Base-by-base conservation (phyloP, 2,888 invertebrate genomes). In the Protophormia terraenovae region DNA sequence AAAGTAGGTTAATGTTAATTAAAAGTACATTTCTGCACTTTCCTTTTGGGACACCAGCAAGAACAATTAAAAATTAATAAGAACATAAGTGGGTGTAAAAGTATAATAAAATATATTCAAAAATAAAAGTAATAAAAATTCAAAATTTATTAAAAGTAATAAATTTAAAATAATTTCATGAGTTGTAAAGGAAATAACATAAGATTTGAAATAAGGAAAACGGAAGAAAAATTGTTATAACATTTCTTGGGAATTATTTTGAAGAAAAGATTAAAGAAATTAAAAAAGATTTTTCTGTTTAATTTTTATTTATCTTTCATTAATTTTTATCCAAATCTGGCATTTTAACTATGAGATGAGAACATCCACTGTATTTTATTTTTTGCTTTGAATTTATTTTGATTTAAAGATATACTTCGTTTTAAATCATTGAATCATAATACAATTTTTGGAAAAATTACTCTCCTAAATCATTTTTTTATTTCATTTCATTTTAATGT, bases 1-100 rank as follows among this genome's bases (percentile, higher is more conserved):
- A 50, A 85, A 73, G 45, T 82, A 69, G 82, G 85, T 81, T 75
- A 82, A 82, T 73, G 75, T 73, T 64, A 75, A 69, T 55, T 71
- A 55, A 50, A 35, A 69, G 24, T 5, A 35, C 29, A 50, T 45
- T n/a, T n/a, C n/a, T 8, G 10, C 27, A 67, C 16, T 67, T 66
- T 19, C 41, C 27, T 64, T 64, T 53, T 38, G 12, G 12, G 24
- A 29, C 76, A 19, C 41, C 73, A 53, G 53, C 10, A 60, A 55
- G 66, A 38, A 55, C 22, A 58, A 24, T 41, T 55, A 12, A 35
- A 73, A 58, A 22, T 38, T 24, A 27, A 80, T n/a, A 10, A n/a
- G 29, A 32, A 45, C n/a, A 50, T 24, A 71, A 72, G 72, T 66
- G 45, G 80, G 55, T 45, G 72, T 27, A 29, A 47, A n/a, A 0